These are phyloP conservation scores for Lapara coniferarum DNA, from an alignment of 2,888 invertebrate genomes.

Conservation along the genomic window DNA sequence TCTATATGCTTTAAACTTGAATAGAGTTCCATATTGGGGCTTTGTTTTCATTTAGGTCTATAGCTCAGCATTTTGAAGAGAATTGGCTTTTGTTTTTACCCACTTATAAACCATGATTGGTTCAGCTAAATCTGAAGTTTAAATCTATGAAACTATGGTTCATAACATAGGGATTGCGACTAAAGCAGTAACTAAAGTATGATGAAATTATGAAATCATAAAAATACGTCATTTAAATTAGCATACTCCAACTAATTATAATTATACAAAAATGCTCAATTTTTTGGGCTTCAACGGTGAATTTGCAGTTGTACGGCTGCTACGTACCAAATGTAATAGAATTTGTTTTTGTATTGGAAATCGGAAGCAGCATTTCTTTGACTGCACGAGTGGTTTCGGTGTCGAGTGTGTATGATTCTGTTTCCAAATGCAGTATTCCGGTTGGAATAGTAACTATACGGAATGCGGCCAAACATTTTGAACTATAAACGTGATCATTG, in stretches of 20 bases:
- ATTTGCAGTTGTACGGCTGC: background rate
- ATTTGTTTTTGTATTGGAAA: background rate
- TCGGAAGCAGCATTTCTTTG: constrained; percentile 20
- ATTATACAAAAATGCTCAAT: no score
- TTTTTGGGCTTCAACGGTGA: background rate
- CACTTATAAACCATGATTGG: no score
- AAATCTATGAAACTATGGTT: no score
- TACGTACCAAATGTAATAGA: background rate
- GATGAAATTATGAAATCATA: no score
- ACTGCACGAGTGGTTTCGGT: constrained; percentile 10
- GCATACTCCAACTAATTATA: no score
- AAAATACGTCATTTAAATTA: no score
- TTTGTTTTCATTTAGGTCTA: no score
- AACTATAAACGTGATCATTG: background rate
- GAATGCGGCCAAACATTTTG: background rate
- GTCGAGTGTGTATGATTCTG: constrained; percentile 1
- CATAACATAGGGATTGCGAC: no score
- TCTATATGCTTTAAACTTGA: constrained; percentile 4
- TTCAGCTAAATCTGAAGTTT: no score
- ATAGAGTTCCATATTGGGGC: background rate
- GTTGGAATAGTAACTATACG: background rate
- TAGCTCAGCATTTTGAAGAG: no score
- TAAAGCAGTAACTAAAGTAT: no score
- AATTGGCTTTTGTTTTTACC: no score
- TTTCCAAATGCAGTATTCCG: background rate